Conservation (phyloP, 2,888 invertebrate species). For the Dilophus febrilis region DNA sequence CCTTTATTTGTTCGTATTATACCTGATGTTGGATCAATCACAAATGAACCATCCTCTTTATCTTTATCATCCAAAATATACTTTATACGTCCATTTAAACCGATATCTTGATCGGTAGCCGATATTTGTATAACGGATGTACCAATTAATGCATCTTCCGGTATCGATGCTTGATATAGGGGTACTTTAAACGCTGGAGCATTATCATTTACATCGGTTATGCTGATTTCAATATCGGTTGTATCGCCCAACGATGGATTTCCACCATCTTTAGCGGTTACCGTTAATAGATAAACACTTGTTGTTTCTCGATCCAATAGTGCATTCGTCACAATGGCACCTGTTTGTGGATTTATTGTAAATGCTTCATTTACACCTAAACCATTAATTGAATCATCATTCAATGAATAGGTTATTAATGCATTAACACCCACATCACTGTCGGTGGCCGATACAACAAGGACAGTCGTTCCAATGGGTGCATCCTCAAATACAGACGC, state of each 20-base stretch:
- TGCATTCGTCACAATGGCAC: constrained; percentile 78
- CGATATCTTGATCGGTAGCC: constrained; percentile 71
- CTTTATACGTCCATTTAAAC: constrained; percentile 71
- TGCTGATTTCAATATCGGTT: constrained; percentile 87
- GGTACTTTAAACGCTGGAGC: constrained; percentile 71
- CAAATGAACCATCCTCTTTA: constrained; percentile 74
- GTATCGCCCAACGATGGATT: constrained; percentile 76
- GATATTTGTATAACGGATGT: constrained; percentile 62
- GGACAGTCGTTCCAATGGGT: constrained; percentile 75
- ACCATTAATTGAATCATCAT: constrained; percentile 43
- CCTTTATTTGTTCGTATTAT: constrained; percentile 77
- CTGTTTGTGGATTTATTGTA: constrained; percentile 79
- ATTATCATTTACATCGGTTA: constrained; percentile 94
- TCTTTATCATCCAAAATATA: constrained; percentile 59
- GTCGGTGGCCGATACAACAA: constrained; percentile 83
- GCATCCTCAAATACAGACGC: constrained; percentile 87
- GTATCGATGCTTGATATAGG: constrained; percentile 63
- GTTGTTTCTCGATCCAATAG: constrained; percentile 70
- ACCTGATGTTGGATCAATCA: constrained; percentile 82
- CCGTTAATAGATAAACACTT: constrained; percentile 69
- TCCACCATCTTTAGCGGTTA: constrained; percentile 87
- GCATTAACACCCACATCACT: constrained; percentile 93
- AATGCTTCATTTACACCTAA: constrained; percentile 51
- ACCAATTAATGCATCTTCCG: constrained; percentile 73
- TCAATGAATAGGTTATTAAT: constrained; percentile 62